Evolutionary conservation across 2,888 invertebrate species (phyloP), one percentile per base, ranked within the genome.

Genomic region (Phytoseiulus persimilis): DNA sequence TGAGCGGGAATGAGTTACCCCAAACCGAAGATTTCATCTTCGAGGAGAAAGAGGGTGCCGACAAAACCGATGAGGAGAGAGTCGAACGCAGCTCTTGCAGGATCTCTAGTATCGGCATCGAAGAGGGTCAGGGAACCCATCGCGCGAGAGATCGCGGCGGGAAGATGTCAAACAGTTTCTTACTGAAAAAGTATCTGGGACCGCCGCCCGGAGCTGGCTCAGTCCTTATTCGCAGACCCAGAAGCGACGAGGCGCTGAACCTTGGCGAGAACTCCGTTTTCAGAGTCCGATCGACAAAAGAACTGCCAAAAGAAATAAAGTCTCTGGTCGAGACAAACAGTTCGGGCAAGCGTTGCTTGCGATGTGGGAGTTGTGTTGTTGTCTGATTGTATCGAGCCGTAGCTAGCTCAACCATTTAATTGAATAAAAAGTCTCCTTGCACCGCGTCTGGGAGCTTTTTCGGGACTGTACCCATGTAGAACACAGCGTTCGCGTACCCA

Each of bases 141-240:
- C 28, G 18, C 14, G 33, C 31, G 31, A 84, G 84, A n/a, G 31
- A 84, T 23, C 31, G 33, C 33, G 0, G n/a, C 45, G 31, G 39
- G 32, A 87, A 87, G 33, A 32, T 33, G 87, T 87, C 87, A 33
- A 87, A 87, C 39, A 87, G 87, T 31, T 87, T 87, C 87, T 14
- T 87, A 9, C 87, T 32, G 18, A 33, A 45, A 33, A 45, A 32
- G 9, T 87, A 87, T 45, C 33, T 87, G 11, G 87, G 87, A 33
- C 87, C 87, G 31, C 87, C 87, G 2, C 87, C 87, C 6, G 87
- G 87, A 14, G 0, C 39, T 11, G 87, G 87, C 5, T 87, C 87
- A 0, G 87, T 87, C 14, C 39, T 87, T 11, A 87, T 87, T 33
- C n/a, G n/a, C 5, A 11, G 87, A 45, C 32, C 87, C n/a, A 32